phyloP scores from a whole-genome alignment of 2,888 invertebrate species.

The Caenorhabditis auriculariae region DNA sequence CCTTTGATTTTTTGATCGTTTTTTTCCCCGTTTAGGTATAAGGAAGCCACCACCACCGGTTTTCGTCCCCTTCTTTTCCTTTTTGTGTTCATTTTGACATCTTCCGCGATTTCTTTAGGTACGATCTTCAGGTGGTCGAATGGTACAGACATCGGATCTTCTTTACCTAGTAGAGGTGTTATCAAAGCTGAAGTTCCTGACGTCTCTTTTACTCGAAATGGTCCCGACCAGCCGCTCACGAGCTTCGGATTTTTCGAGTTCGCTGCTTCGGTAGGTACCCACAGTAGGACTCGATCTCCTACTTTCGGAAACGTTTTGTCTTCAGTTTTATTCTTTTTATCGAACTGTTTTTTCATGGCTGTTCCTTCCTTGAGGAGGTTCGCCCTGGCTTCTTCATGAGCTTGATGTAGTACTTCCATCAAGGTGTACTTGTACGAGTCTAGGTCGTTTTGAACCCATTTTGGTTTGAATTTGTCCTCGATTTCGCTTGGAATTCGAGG shows the following conservation, averaged over 20 bases:
- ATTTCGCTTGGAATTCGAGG: not conserved
- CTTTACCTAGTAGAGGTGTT: no score
- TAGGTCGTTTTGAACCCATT: not conserved
- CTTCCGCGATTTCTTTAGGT: no score
- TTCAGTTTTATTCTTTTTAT: slow-evolving; percentile 9
- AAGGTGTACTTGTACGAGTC: slow-evolving; percentile 10
- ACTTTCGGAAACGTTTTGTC: slow-evolving; percentile 4
- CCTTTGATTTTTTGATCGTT: no score
- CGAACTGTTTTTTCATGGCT: slow-evolving; percentile 6
- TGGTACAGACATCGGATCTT: no score
- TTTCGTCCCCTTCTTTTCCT: no score
- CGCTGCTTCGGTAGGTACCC: slow-evolving; percentile 7
- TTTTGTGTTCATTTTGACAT: no score
- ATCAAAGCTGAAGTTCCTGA: no score
- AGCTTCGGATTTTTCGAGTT: slow-evolving; percentile 7
- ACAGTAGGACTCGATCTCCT: slow-evolving; percentile 7
- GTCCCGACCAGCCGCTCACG: slow-evolving; percentile 4
- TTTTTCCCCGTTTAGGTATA: no score
- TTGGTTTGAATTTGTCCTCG: not conserved
- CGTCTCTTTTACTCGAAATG: slow-evolving; percentile 12
- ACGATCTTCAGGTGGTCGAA: no score
- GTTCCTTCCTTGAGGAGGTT: slow-evolving; percentile 5
- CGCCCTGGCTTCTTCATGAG: slow-evolving; percentile 4
- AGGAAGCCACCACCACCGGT: no score
- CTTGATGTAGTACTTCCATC: not conserved